Evolutionary conservation across 1,140 invertebrate species (phyloP).

Genomic region (Ceratosolen solmsi): DNA sequence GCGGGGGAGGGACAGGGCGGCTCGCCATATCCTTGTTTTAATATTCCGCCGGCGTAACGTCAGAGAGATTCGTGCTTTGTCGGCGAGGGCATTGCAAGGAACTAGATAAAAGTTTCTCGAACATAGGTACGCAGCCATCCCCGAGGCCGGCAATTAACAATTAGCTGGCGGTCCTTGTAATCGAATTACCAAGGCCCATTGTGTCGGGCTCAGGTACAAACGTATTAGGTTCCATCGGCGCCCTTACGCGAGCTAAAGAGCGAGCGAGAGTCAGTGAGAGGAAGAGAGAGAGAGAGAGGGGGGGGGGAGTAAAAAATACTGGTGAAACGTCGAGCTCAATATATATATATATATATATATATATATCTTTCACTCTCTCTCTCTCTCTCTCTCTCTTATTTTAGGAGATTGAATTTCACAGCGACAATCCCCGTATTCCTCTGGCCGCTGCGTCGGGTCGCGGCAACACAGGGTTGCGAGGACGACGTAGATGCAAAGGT

Average conservation of each 20-base stretch:
- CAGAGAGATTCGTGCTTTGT: slow-evolving; percentile 65
- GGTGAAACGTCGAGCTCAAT: slow-evolving; percentile 53
- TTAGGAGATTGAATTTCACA: slow-evolving; percentile 69
- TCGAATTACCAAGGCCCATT: slow-evolving; percentile 70
- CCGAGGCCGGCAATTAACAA: slow-evolving; percentile 72
- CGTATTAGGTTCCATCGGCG: slow-evolving; percentile 70
- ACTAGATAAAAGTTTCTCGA: slow-evolving; percentile 43
- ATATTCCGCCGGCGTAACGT: slow-evolving; percentile 32
- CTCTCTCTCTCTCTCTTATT: slow-evolving; percentile 47
- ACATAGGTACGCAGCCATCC: slow-evolving; percentile 25
- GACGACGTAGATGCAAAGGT: neutral
- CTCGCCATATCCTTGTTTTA: neutral
- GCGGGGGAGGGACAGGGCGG: neutral
- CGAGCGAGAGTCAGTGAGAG: slow-evolving; percentile 6
- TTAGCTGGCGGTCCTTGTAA: slow-evolving; percentile 75
- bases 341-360: no score
- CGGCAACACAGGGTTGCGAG: slow-evolving; percentile 48
- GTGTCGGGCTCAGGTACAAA: slow-evolving; percentile 73
- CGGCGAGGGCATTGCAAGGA: slow-evolving; percentile 58
- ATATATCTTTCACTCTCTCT: slow-evolving; percentile 51
- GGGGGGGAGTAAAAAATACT: neutral
- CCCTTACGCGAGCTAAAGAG: slow-evolving; percentile 37
- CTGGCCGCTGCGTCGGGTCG: neutral
- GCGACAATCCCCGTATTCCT: neutral
- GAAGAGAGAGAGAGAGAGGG: slow-evolving; percentile 7